Conservation (phyloP, 1,140 invertebrate genomes). For the Trichonephila inaurata region DNA sequence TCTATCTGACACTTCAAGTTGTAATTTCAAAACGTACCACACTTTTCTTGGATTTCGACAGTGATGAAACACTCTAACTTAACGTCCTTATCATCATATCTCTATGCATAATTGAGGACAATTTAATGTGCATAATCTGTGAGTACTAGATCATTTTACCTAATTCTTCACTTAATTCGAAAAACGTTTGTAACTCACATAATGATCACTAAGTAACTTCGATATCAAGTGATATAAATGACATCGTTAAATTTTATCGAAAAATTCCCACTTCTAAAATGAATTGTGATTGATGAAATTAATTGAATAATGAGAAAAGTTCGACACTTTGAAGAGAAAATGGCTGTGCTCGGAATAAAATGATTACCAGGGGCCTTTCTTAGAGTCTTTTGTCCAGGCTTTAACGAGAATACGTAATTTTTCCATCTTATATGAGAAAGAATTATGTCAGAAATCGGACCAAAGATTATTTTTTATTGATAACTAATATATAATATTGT, state of each 20-base stretch:
- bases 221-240: conserved; percentile 7
- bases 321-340: neutral
- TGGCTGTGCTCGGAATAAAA: neutral
- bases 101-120: neutral
- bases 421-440: too few species aligned
- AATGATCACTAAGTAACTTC: neutral
- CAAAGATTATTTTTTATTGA: too few species aligned
- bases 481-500: too few species aligned
- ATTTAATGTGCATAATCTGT: neutral
- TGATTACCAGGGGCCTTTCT: neutral
- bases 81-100: neutral
- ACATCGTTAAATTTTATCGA: neutral
- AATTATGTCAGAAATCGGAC: too few species aligned
- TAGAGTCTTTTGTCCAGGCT: too few species aligned
- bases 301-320: neutral
- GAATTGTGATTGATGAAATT: neutral
- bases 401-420: too few species aligned
- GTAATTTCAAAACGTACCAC: too few species aligned
- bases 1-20: too few species aligned
- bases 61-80: neutral
- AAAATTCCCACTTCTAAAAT: neutral
- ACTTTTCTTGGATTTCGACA: neutral
- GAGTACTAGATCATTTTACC: neutral
- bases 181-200: neutral
- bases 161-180: neutral